Percentiles rank a stretch among this genome's conserved stretches.
phyloP scores from a whole-genome alignment of 1,140 invertebrate genomes.

The Drosophila melanica region DNA sequence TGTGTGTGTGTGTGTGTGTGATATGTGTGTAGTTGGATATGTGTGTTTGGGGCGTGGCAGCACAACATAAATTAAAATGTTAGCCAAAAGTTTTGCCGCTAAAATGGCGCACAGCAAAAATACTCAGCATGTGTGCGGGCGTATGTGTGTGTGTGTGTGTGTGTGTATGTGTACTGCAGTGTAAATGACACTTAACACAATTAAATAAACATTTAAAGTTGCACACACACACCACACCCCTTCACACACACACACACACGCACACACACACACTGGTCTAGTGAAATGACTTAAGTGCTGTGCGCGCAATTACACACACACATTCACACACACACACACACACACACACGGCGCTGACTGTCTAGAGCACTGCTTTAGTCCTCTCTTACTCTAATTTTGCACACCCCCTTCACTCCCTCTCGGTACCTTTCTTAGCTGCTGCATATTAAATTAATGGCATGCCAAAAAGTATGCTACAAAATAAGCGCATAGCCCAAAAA shows the following conservation, averaged over 20 bases:
- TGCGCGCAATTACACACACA: conserved; percentile 49
- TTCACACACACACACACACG: conserved; percentile 6
- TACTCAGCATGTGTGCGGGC: conserved; percentile 9
- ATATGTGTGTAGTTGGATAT: conserved; percentile 4
- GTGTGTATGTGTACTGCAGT: conserved; percentile 34
- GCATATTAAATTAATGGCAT: conserved; percentile 75
- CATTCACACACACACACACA: conserved; percentile 35
- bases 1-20: conserved; percentile 8
- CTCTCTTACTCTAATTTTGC: not conserved
- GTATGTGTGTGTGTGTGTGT: conserved; percentile 16
- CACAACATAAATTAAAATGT: conserved; percentile 79
- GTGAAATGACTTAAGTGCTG: conserved; percentile 54
- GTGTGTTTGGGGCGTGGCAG: conserved; percentile 16
- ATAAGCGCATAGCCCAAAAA: conserved; percentile 43
- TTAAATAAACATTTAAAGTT: conserved; percentile 82
- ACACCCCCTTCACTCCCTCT: not conserved
- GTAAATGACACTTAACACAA: conserved; percentile 82
- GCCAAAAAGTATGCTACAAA: conserved; percentile 66
- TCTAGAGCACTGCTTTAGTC: conserved; percentile 27
- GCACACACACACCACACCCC: conserved; percentile 28
- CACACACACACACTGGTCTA: not conserved
- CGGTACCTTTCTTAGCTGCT: conserved; percentile 14
- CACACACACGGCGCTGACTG: conserved; percentile 9
- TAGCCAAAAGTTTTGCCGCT: conserved; percentile 76
- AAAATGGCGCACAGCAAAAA: conserved; percentile 54